Evolutionary conservation across 2,113 vertebrate species (phyloP), one percentile per base, ranked within the genome.

Genomic region (Pongo abelii): DNA sequence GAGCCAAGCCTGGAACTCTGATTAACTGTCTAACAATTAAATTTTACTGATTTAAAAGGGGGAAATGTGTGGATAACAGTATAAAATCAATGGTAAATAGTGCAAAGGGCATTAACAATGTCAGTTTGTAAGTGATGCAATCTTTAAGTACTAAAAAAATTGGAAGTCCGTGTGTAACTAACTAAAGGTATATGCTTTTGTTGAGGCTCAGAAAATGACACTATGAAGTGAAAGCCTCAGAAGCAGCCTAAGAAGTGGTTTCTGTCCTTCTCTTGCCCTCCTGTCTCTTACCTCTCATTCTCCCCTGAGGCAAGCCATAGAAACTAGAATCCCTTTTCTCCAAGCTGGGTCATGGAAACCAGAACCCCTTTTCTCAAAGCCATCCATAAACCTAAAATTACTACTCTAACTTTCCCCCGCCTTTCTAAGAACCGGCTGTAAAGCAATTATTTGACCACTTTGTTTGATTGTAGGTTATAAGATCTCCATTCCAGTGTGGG

Each of bases 11-110:
- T 43, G 69, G 89, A 77, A 22, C 14, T 16, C 27, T 22, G 18
- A 43, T 77, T 55, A 43, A 75, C 46, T n/a, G 25, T 55, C 16
- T 67, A 20, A 77, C 43, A 77, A 35, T 50, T 50, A 87, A 14
- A 88, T 38, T 48, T 57, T 35, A 81, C 55, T 90, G 48, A 81
- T 72, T 84, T 70, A 90, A 69, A 92, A 93, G 55, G 17, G 61
- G 27, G 52, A 74, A 81, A 84, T 64, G n/a, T 78, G 17, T 95
- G 43, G 38, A 48, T 75, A 32, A 61, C 4, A 90, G 59, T 61
- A 38, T 50, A 86, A 95, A 79, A 50, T 85, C 87, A 88, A 86
- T 88, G 88, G 25, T 22, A 55, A 97, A 84, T 6, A 81, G n/a
- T 55, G 16, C 38, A 91, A 88, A 92, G 70, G 32, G 5, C 43